A percentile compares a stretch with the other conserved stretches of the same genome.
These are phyloP conservation scores for Hippocampus abdominalis DNA, from an alignment of 2,113 vertebrate species.

Conservation along the genomic window DNA sequence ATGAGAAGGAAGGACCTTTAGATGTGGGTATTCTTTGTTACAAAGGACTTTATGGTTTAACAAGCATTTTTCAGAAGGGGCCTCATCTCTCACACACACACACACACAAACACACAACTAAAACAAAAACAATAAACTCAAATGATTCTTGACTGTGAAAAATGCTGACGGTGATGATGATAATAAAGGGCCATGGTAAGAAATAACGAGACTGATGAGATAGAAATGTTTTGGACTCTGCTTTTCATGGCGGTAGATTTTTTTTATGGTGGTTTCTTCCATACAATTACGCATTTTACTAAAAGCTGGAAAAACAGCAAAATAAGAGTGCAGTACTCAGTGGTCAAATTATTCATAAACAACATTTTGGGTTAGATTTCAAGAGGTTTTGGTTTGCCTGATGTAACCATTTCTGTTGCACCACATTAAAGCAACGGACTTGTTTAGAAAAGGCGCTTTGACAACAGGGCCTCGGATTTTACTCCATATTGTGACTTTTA, in stretches of 20 bases:
- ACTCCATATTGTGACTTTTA: constrained; percentile 29
- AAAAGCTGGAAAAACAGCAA: neutral
- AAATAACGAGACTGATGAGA: constrained; percentile 6
- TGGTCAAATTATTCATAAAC: constrained; percentile 15
- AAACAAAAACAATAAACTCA: constrained; percentile 54
- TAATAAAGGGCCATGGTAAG: constrained; percentile 31
- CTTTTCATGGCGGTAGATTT: neutral
- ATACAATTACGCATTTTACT: neutral
- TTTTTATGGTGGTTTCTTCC: neutral
- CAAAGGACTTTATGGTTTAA: constrained; percentile 54
- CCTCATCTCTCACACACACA: constrained; percentile 47
- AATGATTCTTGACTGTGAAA: constrained; percentile 48
- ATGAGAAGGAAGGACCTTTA: constrained; percentile 49
- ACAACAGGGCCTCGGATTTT: constrained; percentile 41
- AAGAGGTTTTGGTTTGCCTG: constrained; percentile 15
- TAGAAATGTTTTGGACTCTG: constrained; percentile 3
- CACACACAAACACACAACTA: constrained; percentile 42
- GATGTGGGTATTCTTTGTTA: constrained; percentile 51
- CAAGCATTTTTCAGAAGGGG: constrained; percentile 62
- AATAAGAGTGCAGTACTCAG: constrained; percentile 8
- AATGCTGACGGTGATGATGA: constrained; percentile 19
- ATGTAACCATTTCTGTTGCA: constrained; percentile 16
- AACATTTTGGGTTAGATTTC: constrained; percentile 9
- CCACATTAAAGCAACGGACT: constrained; percentile 27
- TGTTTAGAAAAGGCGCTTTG: constrained; percentile 23